Evolutionary conservation across 2,113 vertebrate genomes (phyloP), one percentile per base, ranked within the genome.

Genomic region (Bubo bubo): DNA sequence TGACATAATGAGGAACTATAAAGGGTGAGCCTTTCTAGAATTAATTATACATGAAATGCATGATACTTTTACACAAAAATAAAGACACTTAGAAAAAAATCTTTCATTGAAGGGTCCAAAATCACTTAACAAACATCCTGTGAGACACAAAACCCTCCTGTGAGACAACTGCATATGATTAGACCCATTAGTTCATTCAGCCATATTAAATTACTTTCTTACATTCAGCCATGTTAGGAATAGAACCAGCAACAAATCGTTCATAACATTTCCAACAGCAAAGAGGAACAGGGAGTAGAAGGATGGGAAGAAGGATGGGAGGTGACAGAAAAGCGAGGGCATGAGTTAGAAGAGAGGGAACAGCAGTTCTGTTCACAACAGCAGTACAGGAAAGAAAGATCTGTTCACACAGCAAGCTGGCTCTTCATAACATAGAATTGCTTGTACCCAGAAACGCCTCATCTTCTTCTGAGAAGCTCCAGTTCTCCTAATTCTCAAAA

Each of bases 251-350:
- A 86, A 79, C 4, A 70, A 79, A 39, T 9, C 49, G 12, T 37
- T 79, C 24, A 53, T 9, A 72, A 1, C 6, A 49, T 76, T 90
- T 95, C 53, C 55, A 79, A 41, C 1, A n/a, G 27, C 34, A 68
- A 77, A 74, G 39, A 76, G 10, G 2, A 55, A 2, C 0, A 0
- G 14, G 39, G 50, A 24, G 8, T 21, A 63, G 45, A 37, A 82
- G 21, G 23, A 19, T 9, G 3, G 39, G 13, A 73, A 80, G 12
- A 6, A 28, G 20, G 37, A 8, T 0, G 1, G 32, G 15, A 56
- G 4, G 14, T 34, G 18, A 47, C 30, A 52, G 24, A 24, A 88
- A 76, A 73, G 9, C 30, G 43, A 92, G 18, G 1, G 2, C 4
- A 1, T 76, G 50, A 39, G 14, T 62, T 41, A 24, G 18, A 60